Evolutionary conservation across 2,113 vertebrate genomes (phyloP).

Genomic region (Aepyceros melampus): DNA sequence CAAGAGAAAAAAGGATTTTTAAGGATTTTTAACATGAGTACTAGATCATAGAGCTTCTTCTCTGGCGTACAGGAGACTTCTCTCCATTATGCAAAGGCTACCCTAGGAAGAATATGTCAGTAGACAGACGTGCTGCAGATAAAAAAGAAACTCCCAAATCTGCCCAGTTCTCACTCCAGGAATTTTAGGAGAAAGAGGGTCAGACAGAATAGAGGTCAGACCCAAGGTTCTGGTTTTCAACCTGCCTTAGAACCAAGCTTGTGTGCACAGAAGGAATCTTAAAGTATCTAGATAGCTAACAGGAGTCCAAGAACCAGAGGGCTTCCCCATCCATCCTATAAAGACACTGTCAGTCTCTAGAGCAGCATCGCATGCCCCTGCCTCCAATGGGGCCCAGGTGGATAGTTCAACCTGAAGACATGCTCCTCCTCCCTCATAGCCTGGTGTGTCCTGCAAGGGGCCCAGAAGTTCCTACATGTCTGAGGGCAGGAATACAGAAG

Average conservation of each 20-base stretch:
- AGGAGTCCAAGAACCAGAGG: background rate
- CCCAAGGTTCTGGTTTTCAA: background rate
- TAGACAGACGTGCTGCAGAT: background rate
- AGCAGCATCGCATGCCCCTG: accelerated
- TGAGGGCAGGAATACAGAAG: background rate
- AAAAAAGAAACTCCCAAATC: background rate
- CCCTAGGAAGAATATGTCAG: background rate
- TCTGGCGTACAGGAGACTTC: background rate
- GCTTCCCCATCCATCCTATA: background rate
- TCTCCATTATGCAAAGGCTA: background rate
- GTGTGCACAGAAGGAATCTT: background rate
- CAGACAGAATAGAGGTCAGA: background rate
- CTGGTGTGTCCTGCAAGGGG: background rate
- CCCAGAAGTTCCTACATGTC: background rate
- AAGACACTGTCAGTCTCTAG: background rate
- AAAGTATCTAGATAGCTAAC: background rate
- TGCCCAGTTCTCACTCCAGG: background rate
- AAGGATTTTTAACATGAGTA: background rate
- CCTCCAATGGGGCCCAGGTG: background rate
- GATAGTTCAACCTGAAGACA: background rate
- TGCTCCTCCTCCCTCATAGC: background rate
- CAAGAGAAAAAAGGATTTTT: background rate
- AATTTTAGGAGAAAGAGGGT: background rate
- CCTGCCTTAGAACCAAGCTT: background rate
- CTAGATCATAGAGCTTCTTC: background rate